Evolutionary conservation across 1,140 invertebrate genomes (phyloP), one percentile per base, ranked within the genome.

Genomic region (Cyclargus thomasi): DNA sequence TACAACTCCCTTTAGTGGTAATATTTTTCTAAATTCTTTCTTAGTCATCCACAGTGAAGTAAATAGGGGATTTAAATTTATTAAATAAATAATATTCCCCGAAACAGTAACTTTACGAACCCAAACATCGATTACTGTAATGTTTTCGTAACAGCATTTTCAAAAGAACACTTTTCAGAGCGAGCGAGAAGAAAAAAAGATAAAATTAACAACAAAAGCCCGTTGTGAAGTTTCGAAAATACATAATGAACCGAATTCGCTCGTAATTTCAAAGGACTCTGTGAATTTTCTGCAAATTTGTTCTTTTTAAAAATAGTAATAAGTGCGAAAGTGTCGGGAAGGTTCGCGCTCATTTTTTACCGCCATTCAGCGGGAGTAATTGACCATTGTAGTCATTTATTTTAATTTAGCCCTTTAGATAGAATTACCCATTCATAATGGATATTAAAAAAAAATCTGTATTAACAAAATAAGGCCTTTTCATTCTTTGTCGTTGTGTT

Each of bases 181-280:
- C 29, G 8, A 29, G 29, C 29, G 29, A 29, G 29, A 29, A 3
- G 29, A 29, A 29, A 29, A n/a, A 4, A 29, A 47, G 11, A 47
- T 47, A 47, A 47, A 47, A 47, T 14, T 0, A 47, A 47, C 10
- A 47, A 47, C 39, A 47, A 47, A 47, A 14, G 39, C 11, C 39
- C 39, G 39, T 47, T 47, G 39, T 47, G 39, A 47, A 47, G 39
- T 47, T 47, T 47, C 39, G 39, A 55, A 55, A 55, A 55, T 55
- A 55, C 53, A 20, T 55, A 55, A 20, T 55, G 53, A 55, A 55
- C 53, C 3, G 18, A 55, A 55, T 55, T 55, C 53, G n/a, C 18
- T 2, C 16, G 53, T 55, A 76, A 75, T 76, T 74, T 65, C 63
- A 35, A 64, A 63, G 67, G 53, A 67, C 22, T 67, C 62, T 68